Evolutionary conservation across 2,797 vertebrate genomes (phyloP), one percentile per base, ranked within the genome.

Genomic region (Leptodactylus fallax): DNA sequence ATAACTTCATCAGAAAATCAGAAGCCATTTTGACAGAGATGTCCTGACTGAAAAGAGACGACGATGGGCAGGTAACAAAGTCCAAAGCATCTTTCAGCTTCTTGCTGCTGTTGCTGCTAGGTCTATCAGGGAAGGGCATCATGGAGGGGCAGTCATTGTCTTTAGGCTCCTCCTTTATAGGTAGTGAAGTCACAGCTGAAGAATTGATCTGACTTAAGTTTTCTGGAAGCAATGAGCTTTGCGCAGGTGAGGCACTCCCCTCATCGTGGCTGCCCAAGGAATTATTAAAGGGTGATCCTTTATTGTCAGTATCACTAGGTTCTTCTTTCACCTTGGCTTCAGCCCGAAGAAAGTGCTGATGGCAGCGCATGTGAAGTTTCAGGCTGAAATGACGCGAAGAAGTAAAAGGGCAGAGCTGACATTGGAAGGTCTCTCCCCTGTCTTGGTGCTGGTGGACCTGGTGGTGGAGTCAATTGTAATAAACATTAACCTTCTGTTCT

Each of bases 401-500:
- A 90, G 98, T 99, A 94, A 99, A 99, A 91, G 98, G 98, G 93
- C 98, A 99, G 51, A 99, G 97, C 94, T 99, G 98, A 89, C 98
- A 99, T 85, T 99, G 98, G 93, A 99, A 99, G 58, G 98, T 99
- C 95, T 99, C 98, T 84, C 98, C 98, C 88, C 98, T 96, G 95
- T 99, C 98, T 95, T 99, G 98, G 93, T 99, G 98, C 95, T 99
- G 98, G 95, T 99, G 98, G 94, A 99, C 98, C 98, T 99, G 94
- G 63, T 51, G 49, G 77, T 90, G 90, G 88, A 90, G 47, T 85
- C 84, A 87, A 27, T 23, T 16, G 21, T 25, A 17, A 45, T 3
- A 60, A 58, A 60, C 21, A 79, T 79, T 80, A 45, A 21, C 6
- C 10, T 36, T 60, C n/a, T 6, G 0, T 79, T 1, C 49, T 56